Evolutionary conservation across 2,888 invertebrate genomes (phyloP).

Genomic region (Mythimna albipuncta): DNA sequence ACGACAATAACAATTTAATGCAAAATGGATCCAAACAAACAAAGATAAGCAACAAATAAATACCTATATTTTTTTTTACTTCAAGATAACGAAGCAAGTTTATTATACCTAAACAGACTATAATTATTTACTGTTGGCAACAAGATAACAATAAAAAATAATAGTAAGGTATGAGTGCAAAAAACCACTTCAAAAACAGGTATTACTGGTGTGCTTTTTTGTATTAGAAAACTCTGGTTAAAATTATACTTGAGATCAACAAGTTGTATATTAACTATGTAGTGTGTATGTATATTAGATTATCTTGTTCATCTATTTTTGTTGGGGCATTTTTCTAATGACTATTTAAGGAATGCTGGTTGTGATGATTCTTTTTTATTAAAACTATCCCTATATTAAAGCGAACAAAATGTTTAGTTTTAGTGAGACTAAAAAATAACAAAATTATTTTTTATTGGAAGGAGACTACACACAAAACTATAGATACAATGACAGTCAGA

Average conservation of each 20-base stretch:
- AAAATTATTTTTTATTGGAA: too few relatives aligned
- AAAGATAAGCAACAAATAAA: conserved; percentile 10
- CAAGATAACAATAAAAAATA: conserved; percentile 44
- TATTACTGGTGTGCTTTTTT: conserved; percentile 48
- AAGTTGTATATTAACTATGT: conserved; percentile 13
- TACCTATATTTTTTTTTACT: conserved; percentile 38
- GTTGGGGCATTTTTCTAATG: not conserved
- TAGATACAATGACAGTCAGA: too few relatives aligned
- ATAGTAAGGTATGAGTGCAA: conserved; percentile 36
- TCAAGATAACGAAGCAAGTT: conserved; percentile 27
- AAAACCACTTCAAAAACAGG: conserved; percentile 52
- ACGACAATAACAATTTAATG: too few relatives aligned
- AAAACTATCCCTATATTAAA: too few relatives aligned
- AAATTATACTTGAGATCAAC: conserved; percentile 16
- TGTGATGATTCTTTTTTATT: not conserved
- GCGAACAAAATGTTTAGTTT: too few relatives aligned
- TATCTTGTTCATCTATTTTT: not conserved
- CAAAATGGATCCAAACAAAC: conserved; percentile 19
- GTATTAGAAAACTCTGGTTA: conserved; percentile 28
- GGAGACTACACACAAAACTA: too few relatives aligned
- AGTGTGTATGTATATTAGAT: not conserved
- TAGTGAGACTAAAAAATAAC: too few relatives aligned
- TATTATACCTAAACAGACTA: conserved; percentile 26
- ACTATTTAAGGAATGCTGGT: not conserved
- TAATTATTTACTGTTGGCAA: conserved; percentile 54